phyloP scores from a whole-genome alignment of 2,888 invertebrate species.

The Eilema sororculum region DNA sequence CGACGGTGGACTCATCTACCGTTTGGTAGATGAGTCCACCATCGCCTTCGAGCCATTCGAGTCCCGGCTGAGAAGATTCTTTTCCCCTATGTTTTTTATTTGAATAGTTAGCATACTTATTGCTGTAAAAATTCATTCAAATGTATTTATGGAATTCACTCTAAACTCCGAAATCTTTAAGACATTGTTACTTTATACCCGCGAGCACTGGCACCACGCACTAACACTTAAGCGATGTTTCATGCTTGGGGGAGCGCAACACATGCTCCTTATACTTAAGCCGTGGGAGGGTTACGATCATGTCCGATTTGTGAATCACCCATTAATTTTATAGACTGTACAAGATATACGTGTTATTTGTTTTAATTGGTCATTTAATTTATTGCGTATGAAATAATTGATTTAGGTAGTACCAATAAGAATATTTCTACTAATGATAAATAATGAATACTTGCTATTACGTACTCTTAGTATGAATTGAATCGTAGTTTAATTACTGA shows the following conservation, averaged over 20 bases:
- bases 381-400: background rate
- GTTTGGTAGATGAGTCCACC: too few species aligned
- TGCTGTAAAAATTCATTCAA: too few species aligned
- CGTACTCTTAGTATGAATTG: background rate
- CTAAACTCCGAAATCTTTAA: background rate
- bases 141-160: too few species aligned
- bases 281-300: constrained; percentile 63
- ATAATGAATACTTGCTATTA: too few species aligned
- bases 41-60: too few species aligned
- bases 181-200: constrained; percentile 14
- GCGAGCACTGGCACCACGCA: constrained; percentile 47
- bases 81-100: too few species aligned
- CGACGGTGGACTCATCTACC: too few species aligned
- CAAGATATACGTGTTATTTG: constrained; percentile 12
- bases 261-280: constrained; percentile 72
- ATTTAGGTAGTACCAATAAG: too few species aligned
- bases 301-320: constrained; percentile 48
- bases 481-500: background rate
- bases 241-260: constrained; percentile 75
- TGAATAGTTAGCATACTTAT: too few species aligned
- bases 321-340: constrained; percentile 38
- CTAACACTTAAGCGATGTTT: constrained; percentile 74
- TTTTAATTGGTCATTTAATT: background rate
- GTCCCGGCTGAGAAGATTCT: too few species aligned
- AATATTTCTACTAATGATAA: too few species aligned